Conservation (phyloP, 1,140 invertebrate genomes). For the Drosophila pectinifera region DNA sequence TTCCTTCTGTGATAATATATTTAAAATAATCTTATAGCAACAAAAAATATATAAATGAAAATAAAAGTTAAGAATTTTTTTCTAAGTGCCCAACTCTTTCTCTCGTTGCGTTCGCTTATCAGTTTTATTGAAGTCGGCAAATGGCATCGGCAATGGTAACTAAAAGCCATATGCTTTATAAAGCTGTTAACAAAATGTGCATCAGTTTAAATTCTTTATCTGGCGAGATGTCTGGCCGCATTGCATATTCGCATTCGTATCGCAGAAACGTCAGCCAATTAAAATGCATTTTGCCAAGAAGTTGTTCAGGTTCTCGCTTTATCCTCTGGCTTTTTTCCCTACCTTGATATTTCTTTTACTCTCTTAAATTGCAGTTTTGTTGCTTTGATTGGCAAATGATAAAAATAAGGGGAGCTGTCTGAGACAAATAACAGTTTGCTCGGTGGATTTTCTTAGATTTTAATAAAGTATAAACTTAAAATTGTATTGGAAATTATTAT, state of each 20-base stretch:
- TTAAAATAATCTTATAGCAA: too few relatives aligned
- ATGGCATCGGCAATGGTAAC: slow-evolving; percentile 64
- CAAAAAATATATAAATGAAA: too few relatives aligned
- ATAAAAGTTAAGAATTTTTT: background rate
- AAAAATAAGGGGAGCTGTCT: slow-evolving; percentile 3
- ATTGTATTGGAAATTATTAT: background rate
- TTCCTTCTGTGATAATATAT: too few relatives aligned
- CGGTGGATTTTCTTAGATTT: background rate
- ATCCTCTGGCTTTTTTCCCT: slow-evolving; percentile 1
- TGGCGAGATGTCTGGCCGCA: slow-evolving; percentile 74
- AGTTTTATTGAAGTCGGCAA: slow-evolving; percentile 82
- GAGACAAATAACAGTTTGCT: background rate
- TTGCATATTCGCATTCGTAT: slow-evolving; percentile 70
- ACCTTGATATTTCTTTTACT: slow-evolving; percentile 24
- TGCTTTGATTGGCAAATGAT: slow-evolving; percentile 29
- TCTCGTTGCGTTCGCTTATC: slow-evolving; percentile 64
- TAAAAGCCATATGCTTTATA: slow-evolving; percentile 83
- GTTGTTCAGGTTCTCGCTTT: slow-evolving; percentile 42
- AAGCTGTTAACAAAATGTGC: slow-evolving; percentile 84
- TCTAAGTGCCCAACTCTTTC: slow-evolving; percentile 16
- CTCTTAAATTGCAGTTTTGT: slow-evolving; percentile 39
- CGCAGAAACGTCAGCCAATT: slow-evolving; percentile 74
- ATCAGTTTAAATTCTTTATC: slow-evolving; percentile 84
- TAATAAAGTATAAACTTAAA: background rate
- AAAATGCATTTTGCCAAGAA: slow-evolving; percentile 79